Evolutionary conservation across 1,140 invertebrate species (phyloP), one percentile per base, ranked within the genome.

Genomic region (Drosophila virilis): DNA sequence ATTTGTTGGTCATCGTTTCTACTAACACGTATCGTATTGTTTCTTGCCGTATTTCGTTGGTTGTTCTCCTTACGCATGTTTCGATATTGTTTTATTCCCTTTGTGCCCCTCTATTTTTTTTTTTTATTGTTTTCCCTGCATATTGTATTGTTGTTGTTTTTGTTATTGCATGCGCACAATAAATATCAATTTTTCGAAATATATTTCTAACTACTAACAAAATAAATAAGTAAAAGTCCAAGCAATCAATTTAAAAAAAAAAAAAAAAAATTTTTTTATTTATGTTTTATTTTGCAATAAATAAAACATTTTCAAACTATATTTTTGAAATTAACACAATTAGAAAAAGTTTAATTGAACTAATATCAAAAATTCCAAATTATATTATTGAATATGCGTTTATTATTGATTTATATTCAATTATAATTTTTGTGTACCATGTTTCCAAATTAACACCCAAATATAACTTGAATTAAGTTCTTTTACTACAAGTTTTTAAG

Each of bases 61-160:
- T 55, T 52, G n/a, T 38, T 43, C 50, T 55, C 52, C n/a, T 32
- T 67, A 28, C 13, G 58, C 57, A 59, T 59, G 51, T 62, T 54
- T 43, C 37, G 28, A 59, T 10, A 17, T 59, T 67, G 32, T 10
- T 59, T 22, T 38, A 8, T 17, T 48, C 35, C 13, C n/a, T 52
- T 28, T 64, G 58, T 73, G 15, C 32, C 6, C 38, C 42, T 55
- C 17, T 57, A 12, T 75, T 57, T 72, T 17, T 28, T 57, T n/a
- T 75, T 57, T 72, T 17, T 15, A 45, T 58, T 52, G 10, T 67
- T 54, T 61, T 8, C 15, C 17, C n/a, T 38, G 55, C 12, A 58
- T 74, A 43, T 71, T 83, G 75, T 78, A 80, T 80, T 88, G 76
- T 81, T 81, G 72, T 90, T 91, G 90, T 83, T 88, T 67, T 74